Conservation (phyloP, 2,797 vertebrate species). For the Hypotaenidia okinawae region DNA sequence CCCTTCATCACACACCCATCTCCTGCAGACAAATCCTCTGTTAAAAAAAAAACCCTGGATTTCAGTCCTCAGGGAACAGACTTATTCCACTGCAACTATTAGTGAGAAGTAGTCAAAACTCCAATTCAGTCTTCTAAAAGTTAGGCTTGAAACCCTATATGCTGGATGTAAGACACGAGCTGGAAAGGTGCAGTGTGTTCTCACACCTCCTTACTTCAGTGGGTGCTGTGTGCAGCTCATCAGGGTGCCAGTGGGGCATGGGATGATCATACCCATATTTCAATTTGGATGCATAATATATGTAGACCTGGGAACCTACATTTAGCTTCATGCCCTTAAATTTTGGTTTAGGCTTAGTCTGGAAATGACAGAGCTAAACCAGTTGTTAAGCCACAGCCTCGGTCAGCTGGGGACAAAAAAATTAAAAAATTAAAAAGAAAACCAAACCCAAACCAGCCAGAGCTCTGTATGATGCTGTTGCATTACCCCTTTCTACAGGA, state of each 20-base stretch:
- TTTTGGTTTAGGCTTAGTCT: not conserved
- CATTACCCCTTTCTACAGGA: not conserved
- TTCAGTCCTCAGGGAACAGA: not conserved
- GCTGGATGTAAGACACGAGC: not conserved
- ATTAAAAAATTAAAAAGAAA: accelerated
- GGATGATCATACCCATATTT: not conserved
- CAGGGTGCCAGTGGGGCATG: not conserved
- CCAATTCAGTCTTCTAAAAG: not conserved
- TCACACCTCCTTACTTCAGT: accelerated
- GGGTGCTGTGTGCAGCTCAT: not conserved
- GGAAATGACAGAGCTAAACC: not conserved
- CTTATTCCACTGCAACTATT: not conserved
- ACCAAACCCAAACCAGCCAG: too few relatives aligned
- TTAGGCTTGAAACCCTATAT: not conserved
- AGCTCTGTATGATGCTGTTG: not conserved
- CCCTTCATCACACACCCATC: accelerated
- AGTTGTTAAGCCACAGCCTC: not conserved
- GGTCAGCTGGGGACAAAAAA: accelerated
- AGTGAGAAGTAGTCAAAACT: not conserved
- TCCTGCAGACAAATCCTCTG: not conserved
- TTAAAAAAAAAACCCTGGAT: not conserved
- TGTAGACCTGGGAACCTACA: not conserved
- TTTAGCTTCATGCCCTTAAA: not conserved
- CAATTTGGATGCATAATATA: not conserved
- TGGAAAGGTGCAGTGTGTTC: not conserved